Evolutionary conservation across 2,888 invertebrate species (phyloP), one percentile per base, ranked within the genome.

Genomic region (Drosophila mulleri): DNA sequence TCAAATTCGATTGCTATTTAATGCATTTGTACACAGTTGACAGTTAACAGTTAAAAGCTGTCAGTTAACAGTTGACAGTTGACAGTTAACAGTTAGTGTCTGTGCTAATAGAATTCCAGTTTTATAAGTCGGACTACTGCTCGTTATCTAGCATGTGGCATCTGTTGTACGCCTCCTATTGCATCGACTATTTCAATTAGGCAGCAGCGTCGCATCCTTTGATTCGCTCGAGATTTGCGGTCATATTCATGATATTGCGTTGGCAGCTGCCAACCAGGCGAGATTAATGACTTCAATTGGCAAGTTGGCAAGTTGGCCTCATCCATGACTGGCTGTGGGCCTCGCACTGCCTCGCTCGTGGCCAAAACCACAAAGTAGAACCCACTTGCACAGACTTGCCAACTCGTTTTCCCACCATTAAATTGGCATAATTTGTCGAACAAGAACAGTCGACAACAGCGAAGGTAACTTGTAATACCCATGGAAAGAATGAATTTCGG

Each of bases 391-490:
- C 59, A 60, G 77, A 78, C 71, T 72, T 77, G 72, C 80, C 76
- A 85, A 89, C 85, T 86, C 69, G 88, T 86, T 88, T 85, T 88
- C 85, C 88, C 85, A 86, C 90, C 80, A 73, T 78, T 78, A 89
- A 89, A 89, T 89, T 86, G 90, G 89, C 80, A 88, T 90, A 85
- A 88, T 89, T 86, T 89, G 85, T 86, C 90, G 84, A 84, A 85
- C 88, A 77, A 85, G 88, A 88, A 72, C 67, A 75, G 63, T 63
- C 65, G 52, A 56, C 58, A 14, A 41, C 23, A 42, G 60, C 47
- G 62, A 66, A 56, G 59, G 52, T 69, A 72, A 77, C 71, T 89
- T 75, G 82, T 78, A 76, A 78, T 23, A 39, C 41, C 41, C 26
- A 41, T 54, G 18, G 12, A 69, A 67, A 20, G 4, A 1, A 18